Conservation (phyloP, 2,888 invertebrate genomes). For the Arctia plantaginis region DNA sequence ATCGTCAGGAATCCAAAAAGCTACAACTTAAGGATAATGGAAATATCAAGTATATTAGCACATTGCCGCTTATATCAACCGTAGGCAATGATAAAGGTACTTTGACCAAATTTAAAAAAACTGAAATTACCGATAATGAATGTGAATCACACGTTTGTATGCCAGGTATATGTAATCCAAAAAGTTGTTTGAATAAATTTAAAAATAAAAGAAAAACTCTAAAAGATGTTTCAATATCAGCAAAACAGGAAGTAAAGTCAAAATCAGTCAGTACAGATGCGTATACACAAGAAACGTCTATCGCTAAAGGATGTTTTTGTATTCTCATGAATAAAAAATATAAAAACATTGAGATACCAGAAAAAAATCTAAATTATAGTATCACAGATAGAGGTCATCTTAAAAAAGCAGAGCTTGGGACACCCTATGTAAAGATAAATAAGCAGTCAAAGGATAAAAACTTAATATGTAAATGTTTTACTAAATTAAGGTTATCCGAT, state of each 20-base stretch:
- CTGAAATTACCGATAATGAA: not conserved
- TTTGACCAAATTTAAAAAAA: not conserved
- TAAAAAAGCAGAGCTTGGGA: not conserved
- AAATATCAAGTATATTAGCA: not conserved
- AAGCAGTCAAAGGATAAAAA: not conserved
- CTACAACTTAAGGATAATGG: not conserved
- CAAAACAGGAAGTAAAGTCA: not conserved
- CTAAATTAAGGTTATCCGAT: not conserved
- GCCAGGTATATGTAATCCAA: slow-evolving; percentile 2
- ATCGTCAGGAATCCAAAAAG: not conserved
- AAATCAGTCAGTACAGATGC: slow-evolving; percentile 1
- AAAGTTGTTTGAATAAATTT: not conserved
- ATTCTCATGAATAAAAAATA: not conserved
- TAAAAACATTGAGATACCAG: not conserved
- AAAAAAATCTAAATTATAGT: not conserved
- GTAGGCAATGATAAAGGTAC: not conserved
- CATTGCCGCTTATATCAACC: not conserved
- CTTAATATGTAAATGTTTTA: not conserved
- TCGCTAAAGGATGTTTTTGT: slow-evolving; percentile 2
- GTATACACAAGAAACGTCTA: not conserved
- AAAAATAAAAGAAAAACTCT: not conserved
- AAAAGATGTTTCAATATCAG: slow-evolving; percentile 1
- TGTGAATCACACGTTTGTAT: not conserved
- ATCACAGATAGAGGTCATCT: not conserved
- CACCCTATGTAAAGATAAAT: not conserved